phyloP scores from a whole-genome alignment of 2,113 vertebrate species.

The Erinaceus europaeus region DNA sequence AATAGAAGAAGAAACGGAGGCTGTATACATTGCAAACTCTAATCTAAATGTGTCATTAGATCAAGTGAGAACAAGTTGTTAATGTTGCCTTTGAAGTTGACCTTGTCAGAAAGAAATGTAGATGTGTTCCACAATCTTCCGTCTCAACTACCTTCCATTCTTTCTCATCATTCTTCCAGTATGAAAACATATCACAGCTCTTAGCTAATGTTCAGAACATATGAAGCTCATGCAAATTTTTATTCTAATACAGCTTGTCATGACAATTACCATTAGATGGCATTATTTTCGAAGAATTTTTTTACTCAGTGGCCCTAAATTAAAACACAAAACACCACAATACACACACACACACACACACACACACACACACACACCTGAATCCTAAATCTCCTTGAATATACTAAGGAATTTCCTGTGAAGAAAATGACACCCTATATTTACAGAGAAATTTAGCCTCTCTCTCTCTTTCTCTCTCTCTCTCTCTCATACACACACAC shows the following conservation, averaged over 20 bases:
- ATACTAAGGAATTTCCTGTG: neutral
- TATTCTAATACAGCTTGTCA: neutral
- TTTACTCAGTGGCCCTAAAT: conserved; percentile 2
- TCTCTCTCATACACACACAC: no score
- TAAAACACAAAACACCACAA: neutral
- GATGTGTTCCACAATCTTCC: conserved; percentile 51
- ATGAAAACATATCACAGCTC: conserved; percentile 51
- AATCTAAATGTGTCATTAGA: conserved; percentile 81
- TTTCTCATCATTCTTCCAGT: conserved; percentile 26
- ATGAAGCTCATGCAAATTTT: neutral
- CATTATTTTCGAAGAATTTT: neutral
- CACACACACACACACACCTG: no score
- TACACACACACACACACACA: no score
- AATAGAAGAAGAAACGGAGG: conserved; percentile 63
- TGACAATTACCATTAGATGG: neutral
- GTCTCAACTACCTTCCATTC: conserved; percentile 46
- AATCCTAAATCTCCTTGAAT: neutral
- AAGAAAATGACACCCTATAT: neutral
- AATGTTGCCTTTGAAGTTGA: conserved; percentile 74
- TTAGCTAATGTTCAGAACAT: conserved; percentile 47
- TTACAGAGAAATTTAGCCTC: no score
- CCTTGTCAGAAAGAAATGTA: conserved; percentile 75
- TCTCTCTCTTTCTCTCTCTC: no score
- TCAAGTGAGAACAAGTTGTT: conserved; percentile 77
- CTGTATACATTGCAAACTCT: conserved; percentile 68